Evolutionary conservation across 2,797 vertebrate species (phyloP).

Genomic region (Ceyx erithaca): DNA sequence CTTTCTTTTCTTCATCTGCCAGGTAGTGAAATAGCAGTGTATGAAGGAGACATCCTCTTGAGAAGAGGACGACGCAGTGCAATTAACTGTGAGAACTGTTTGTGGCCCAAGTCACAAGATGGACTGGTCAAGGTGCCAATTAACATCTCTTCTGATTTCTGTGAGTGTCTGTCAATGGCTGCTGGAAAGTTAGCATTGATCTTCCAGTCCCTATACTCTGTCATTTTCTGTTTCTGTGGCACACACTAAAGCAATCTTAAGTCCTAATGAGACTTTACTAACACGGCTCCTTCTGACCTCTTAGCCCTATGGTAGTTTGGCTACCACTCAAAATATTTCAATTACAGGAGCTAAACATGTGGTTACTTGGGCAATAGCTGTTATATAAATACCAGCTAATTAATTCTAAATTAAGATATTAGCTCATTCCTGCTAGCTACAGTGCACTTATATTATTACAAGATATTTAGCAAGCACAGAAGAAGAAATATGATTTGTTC

Average conservation of each 20-base stretch:
- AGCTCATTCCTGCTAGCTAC: not conserved
- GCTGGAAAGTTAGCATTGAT: not conserved
- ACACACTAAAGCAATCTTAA: not conserved
- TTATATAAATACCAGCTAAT: not conserved
- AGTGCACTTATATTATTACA: too few species aligned
- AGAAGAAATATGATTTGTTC: not conserved
- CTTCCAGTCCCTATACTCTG: not conserved
- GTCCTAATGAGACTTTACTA: not conserved
- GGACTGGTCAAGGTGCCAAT: slow-evolving; percentile 72
- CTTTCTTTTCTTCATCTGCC: not conserved
- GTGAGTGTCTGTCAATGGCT: slow-evolving; percentile 46
- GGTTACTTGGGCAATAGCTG: not conserved
- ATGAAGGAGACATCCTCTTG: slow-evolving; percentile 67
- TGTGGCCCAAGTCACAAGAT: slow-evolving; percentile 70
- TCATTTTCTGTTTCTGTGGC: not conserved
- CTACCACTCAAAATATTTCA: not conserved
- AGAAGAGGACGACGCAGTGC: slow-evolving; percentile 62
- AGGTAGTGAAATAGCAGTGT: slow-evolving; percentile 33
- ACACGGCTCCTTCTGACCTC: not conserved
- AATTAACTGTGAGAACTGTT: slow-evolving; percentile 68
- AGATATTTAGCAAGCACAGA: not conserved
- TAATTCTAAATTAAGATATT: not conserved
- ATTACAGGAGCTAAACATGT: not conserved
- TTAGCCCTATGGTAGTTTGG: not conserved
- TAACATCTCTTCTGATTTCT: slow-evolving; percentile 69